Evolutionary conservation across 2,113 vertebrate species (phyloP), one percentile per base, ranked within the genome.

Genomic region (Nothoprocta pentlandii): DNA sequence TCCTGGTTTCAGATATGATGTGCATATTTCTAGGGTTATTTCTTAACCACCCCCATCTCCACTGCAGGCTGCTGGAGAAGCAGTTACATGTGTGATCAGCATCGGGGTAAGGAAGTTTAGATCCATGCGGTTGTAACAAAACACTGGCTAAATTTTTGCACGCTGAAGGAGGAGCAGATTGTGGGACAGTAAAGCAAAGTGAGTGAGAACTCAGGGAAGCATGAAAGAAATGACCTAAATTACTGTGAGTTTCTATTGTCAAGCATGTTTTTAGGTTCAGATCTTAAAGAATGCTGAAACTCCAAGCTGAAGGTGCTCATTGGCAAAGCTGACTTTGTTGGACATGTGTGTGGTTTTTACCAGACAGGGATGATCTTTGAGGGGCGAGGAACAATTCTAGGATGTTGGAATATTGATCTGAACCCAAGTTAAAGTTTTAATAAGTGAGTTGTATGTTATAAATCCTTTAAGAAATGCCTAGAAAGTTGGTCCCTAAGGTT

Each of bases 151-250:
- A 51, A 1, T 86, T 76, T 26, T 81, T 0, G 1, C 77, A 11
- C 1, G 13, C 53, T 32, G 15, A 68, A 88, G 36, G 73, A 93
- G 64, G 26, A 87, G 75, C 87, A 74, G 87, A 62, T 39, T 87
- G 79, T 75, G 71, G 91, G 89, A 59, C 81, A 70, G 76, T 39
- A 59, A 73, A 87, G 74, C n/a, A 15, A 89, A 56, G 21, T 6
- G 85, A 87, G 74, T 16, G 79, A 90, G 71, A 92, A 85, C 26
- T 11, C 54, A 39, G 78, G 79, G 58, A 85, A 85, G 78, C 42
- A 42, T 49, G 70, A 89, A 82, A 59, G 51, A 80, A 93, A 19
- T 75, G 85, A 95, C 92, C 94, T 95, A 62, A 80, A 90, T 96
- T 91, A 83, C 79, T 90, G 36, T 64, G 51, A 10, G 1, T 83